These are phyloP conservation scores for Bos javanicus DNA, from an alignment of 2,113 vertebrate species.

Conservation along the genomic window DNA sequence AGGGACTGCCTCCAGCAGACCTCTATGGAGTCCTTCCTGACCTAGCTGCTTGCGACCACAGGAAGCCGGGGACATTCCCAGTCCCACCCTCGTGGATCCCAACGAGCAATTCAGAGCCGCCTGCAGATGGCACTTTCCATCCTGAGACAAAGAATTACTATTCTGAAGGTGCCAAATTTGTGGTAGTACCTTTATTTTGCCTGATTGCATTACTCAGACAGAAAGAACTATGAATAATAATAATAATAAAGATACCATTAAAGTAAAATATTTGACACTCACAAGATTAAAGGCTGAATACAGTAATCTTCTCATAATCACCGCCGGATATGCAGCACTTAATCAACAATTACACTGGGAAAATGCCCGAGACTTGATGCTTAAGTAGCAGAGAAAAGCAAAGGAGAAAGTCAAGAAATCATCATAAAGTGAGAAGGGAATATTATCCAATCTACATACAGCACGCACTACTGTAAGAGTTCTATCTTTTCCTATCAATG, in stretches of 20 bases:
- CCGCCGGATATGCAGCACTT: constrained; percentile 48
- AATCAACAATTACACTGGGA: constrained; percentile 73
- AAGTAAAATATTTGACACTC: constrained; percentile 77
- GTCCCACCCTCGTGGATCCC: neutral
- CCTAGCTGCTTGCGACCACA: neutral
- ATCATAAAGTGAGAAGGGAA: neutral
- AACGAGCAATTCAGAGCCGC: neutral
- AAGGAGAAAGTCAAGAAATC: constrained; percentile 39
- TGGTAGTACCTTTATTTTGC: constrained; percentile 63
- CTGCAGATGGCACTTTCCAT: constrained; percentile 30
- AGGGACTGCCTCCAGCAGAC: accelerated
- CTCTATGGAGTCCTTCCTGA: neutral
- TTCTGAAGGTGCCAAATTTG: neutral
- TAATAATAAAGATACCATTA: constrained; percentile 67
- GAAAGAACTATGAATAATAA: constrained; percentile 64
- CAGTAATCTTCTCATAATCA: constrained; percentile 75
- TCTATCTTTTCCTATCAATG: neutral
- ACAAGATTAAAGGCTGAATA: constrained; percentile 75
- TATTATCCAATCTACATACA: neutral
- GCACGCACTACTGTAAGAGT: neutral
- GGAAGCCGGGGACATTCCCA: neutral
- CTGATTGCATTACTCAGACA: constrained; percentile 70
- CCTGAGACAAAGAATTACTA: constrained; percentile 28
- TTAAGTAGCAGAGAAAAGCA: constrained; percentile 19
- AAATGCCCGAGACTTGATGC: constrained; percentile 17